Evolutionary conservation across 1,140 invertebrate species (phyloP).

Genomic region (Zaprionus camerounensis): DNA sequence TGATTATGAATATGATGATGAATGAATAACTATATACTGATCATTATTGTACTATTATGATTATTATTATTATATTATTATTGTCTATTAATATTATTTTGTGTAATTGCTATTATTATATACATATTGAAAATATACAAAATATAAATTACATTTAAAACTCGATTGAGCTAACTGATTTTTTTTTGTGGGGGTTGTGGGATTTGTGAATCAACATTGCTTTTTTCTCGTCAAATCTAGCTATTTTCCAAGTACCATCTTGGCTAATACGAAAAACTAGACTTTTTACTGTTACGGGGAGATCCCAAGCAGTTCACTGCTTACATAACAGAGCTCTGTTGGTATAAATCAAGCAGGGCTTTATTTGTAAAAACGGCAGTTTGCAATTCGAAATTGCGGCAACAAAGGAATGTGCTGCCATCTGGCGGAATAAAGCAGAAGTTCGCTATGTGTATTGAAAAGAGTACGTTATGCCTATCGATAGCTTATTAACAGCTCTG

Average conservation of each 20-base stretch:
- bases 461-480: background rate
- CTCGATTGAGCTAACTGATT: background rate
- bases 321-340: too few relatives aligned
- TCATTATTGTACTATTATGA: constrained; percentile 60
- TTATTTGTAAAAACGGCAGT: too few relatives aligned
- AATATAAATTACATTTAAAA: constrained; percentile 56
- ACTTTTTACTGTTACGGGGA: too few relatives aligned
- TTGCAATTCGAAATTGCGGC: too few relatives aligned
- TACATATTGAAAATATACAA: constrained; percentile 67
- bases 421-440: background rate
- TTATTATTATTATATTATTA: constrained; percentile 59
- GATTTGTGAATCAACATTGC: background rate
- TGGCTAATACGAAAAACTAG: too few relatives aligned
- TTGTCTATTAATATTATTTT: constrained; percentile 68
- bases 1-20: constrained; percentile 18
- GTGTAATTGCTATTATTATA: constrained; percentile 64
- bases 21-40: constrained; percentile 47
- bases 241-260: too few relatives aligned
- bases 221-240: background rate
- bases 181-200: background rate
- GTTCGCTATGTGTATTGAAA: background rate
- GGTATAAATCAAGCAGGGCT: too few relatives aligned
- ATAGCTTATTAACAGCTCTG: constrained; percentile 3
- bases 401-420: background rate
- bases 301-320: too few relatives aligned